phyloP scores from a whole-genome alignment of 2,888 invertebrate genomes.

The Ectemnius lituratus region DNA sequence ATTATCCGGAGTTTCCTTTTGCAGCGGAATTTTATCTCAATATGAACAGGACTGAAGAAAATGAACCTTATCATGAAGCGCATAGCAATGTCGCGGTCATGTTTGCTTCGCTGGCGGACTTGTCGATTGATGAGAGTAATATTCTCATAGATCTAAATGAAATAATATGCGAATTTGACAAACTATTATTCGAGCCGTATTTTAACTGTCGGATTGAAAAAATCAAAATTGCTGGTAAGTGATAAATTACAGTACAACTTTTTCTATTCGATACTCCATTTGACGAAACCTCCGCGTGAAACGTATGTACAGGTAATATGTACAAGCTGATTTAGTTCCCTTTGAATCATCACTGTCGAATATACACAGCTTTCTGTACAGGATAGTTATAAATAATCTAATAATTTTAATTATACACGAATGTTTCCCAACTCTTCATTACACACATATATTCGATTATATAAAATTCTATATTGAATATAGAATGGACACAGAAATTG shows the following conservation, averaged over 20 bases:
- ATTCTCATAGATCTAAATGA: constrained; percentile 87
- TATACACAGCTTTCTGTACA: too few species aligned
- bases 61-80: constrained; percentile 91
- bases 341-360: too few species aligned
- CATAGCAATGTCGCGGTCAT: constrained; percentile 95
- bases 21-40: constrained; percentile 89
- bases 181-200: constrained; percentile 84
- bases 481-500: too few species aligned
- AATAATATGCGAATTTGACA: constrained; percentile 95
- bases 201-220: constrained; percentile 90
- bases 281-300: too few species aligned
- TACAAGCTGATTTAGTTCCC: too few species aligned
- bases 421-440: too few species aligned
- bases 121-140: constrained; percentile 83
- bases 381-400: too few species aligned
- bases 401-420: too few species aligned
- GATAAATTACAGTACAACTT: not conserved
- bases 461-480: not conserved
- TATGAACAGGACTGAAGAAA: constrained; percentile 83
- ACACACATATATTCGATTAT: not conserved
- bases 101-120: constrained; percentile 94
- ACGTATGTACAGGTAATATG: not conserved
- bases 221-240: constrained; percentile 93
- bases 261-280: too few species aligned
- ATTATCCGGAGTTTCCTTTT: not conserved